Base-by-base conservation (phyloP, 2,797 vertebrate species). In the Pipistrellus pipistrellus region DNA sequence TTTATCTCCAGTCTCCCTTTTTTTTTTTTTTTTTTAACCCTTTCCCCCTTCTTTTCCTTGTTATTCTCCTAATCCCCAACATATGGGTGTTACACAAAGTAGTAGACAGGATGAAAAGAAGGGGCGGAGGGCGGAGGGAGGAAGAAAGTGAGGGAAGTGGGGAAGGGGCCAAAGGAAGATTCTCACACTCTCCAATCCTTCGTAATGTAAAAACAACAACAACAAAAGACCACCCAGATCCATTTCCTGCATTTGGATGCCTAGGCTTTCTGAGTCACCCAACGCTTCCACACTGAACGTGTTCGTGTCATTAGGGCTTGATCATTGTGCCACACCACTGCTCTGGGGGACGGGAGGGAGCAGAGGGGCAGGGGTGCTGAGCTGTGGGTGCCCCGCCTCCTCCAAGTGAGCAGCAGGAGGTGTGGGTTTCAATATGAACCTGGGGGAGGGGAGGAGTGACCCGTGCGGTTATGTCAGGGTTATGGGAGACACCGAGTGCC, bases 61-160 rank as follows among this genome's bases (percentile, higher is more conserved):
- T 62, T 51, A 90, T 77, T 57, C 32, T 55, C 53, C 73, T 84
- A 30, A 46, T 66, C 41, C 3, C 27, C 41, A 62, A 38, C 13
- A 53, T 48, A 9, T 1, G 18, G 12, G 5, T 44, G 2, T 59
- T 66, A 71, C 3, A 35, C 10, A 27, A 88, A 82, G 64, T 21
- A 44, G 64, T 35, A 82, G 69, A 23, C 8, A 17, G 0, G 30
- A 41, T 35, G 9, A 80, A 48, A 6, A 2, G 2, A 20, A 13
- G 38, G 4, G 53, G 13, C 0, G 27, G 8, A 4, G 7, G n/a
- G 20, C 38, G 13, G 8, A 4, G 14, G 9, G 18, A 6, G 0
- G 8, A 21, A 38, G 32, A 32, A 23, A 44, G 35, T 38, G 27
- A 71, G 11, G 18, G 23, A 23, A 4, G 8, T 20, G 30, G 32